Evolutionary conservation across 2,888 invertebrate genomes (phyloP).

Genomic region (Brachypalpus laphriformis): DNA sequence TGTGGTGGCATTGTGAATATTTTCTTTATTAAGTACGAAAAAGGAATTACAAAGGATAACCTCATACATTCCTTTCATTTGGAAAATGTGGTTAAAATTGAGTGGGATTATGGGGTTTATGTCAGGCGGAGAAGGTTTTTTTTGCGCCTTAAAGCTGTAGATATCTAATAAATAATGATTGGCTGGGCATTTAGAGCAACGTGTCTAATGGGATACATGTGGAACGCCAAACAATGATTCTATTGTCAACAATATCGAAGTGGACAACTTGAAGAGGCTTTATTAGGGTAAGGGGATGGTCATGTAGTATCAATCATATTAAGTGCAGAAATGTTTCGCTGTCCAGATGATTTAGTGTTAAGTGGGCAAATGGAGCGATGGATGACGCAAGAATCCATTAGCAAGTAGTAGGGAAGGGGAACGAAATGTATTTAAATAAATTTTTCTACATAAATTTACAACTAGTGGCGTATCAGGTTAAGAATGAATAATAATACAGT

Average conservation of each 20-base stretch:
- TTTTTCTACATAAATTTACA: no score
- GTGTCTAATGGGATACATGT: background rate
- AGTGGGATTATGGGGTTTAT: background rate
- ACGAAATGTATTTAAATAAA: no score
- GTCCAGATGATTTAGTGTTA: background rate
- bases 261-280: background rate
- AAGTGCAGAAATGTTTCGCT: background rate
- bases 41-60: slow-evolving; percentile 17
- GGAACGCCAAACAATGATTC: background rate
- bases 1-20: background rate
- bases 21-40: background rate
- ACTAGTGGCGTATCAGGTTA: no score
- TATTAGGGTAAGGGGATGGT: background rate
- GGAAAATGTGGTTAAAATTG: slow-evolving; percentile 3
- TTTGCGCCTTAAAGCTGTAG: background rate
- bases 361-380: background rate
- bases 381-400: background rate
- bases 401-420: background rate
- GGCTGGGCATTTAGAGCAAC: background rate
- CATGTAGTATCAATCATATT: background rate
- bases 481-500: no score
- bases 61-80: slow-evolving; percentile 10
- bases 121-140: background rate
- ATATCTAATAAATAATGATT: background rate
- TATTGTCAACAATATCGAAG: background rate